Base-by-base conservation (phyloP, 2,888 invertebrate species). In the Drosophila hamatofila region DNA sequence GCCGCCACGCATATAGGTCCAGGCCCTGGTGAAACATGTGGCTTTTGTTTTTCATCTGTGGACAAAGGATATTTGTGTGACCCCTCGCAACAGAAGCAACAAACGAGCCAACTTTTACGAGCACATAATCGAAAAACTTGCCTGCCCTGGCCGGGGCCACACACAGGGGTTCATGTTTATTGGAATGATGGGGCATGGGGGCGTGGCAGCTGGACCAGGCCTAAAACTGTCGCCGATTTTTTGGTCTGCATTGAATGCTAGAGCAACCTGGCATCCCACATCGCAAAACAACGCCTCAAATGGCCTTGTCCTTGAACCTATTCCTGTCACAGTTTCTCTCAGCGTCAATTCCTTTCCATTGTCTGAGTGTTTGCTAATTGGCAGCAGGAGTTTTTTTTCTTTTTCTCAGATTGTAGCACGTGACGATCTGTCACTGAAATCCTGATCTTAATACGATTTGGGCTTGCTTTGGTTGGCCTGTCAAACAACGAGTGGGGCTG, bases 61-160 rank as follows among this genome's bases (percentile, higher is more conserved):
- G 76, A 85, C 84, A 85, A 80, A 85, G 83, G 83, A 83, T 80
- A 71, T 69, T 74, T 73, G 62, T 58, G 62, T n/a, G 30, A 6
- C 51, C 35, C 37, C 39, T 54, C 68, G 66, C 70, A 57, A 58
- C 75, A 75, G 48, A 42, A 59, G 75, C 74, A 72, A 75, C 83
- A 83, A 83, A 76, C 75, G 59, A 85, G 80, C 64, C 83, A 83
- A 85, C 79, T 85, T 88, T 88, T 86, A 83, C 87, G 85, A 85
- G 84, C 81, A 68, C 79, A 83, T 85, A 85, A 85, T 85, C 89
- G 85, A 88, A 85, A 85, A 88, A 88, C 75, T 85, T 85, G 70
- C 71, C 76, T 12, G 35, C 41, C 37, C 44, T 41, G 49, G 23
- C 21, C 12, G 21, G 27, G 23, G 44, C 21, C 12, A 14, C 21